phyloP scores from a whole-genome alignment of 2,113 vertebrate genomes.

The Sphyrna mokarran region DNA sequence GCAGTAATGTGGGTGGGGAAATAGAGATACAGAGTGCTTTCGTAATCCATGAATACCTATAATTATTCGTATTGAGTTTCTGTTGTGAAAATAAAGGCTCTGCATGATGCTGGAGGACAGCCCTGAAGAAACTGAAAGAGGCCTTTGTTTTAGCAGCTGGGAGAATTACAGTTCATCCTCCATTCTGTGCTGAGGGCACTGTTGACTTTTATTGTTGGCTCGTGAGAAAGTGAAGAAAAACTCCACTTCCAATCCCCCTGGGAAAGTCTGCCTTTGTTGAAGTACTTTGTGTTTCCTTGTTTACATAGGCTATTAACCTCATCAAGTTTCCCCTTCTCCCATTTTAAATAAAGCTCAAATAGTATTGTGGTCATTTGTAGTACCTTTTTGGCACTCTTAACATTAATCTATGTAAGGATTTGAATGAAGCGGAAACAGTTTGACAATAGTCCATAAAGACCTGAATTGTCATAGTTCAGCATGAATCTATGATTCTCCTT shows the following conservation, averaged over 20 bases:
- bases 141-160: constrained; percentile 30
- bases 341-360: neutral
- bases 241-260: constrained; percentile 30
- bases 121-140: neutral
- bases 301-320: constrained; percentile 7
- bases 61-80: constrained; percentile 3
- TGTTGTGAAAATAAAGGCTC: constrained; percentile 18
- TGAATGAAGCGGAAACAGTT: neutral
- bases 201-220: constrained; percentile 34
- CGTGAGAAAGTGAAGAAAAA: constrained; percentile 34
- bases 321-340: neutral
- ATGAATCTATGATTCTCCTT: neutral
- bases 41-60: neutral
- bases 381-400: neutral
- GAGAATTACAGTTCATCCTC: constrained; percentile 22
- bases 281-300: constrained; percentile 18
- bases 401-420: too few species aligned
- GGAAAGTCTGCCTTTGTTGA: constrained; percentile 10
- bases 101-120: neutral
- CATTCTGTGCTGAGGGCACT: constrained; percentile 11
- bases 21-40: neutral
- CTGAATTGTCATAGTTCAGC: neutral
- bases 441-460: neutral
- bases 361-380: neutral
- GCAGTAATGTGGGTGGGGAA: neutral